Evolutionary conservation across 2,888 invertebrate genomes (phyloP), one percentile per base, ranked within the genome.

Genomic region (Amphipoea oculea): DNA sequence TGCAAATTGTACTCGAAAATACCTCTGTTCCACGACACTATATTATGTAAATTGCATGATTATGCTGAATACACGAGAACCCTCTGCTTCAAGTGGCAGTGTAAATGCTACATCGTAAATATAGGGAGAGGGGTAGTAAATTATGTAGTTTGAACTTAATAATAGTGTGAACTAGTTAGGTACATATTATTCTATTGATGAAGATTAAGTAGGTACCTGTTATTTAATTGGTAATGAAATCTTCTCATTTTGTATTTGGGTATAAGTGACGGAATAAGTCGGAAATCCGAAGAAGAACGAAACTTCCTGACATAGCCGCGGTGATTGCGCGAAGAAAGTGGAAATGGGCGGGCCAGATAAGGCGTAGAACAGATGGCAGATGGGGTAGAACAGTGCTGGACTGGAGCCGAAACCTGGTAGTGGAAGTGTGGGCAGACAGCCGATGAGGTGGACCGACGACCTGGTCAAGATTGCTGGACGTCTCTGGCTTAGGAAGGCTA

Each of bases 1-100:
- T 54, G 62, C 51, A 42, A 81, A 51, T 51, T 51, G 23, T 40
- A 63, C 63, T 60, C 20, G 20, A 67, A 36, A 79, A 72, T 69
- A 42, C n/a, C 29, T 36, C 48, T 65, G 36, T 75, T 63, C 36
- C 67, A 67, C 63, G 40, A 63, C 36, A 51, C 14, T 36, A 62
- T 75, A 62, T 77, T 75, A 86, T 75, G 83, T 76, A 82, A 82
- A 86, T 84, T 62, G 29, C 73, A 54, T n/a, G 60, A 72, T 68
- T 82, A 85, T 73, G 40, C 63, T 36, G 9, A 51, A 75, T 67
- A 54, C 57, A 68, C 17, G 14, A 70, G 65, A 48, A 73, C 82
- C 78, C 76, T 67, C 67, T 40, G 40, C 23, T 65, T 73, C 57
- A 75, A 81, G 78, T 84, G 63, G 60, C 48, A 60, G 63, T 63